Evolutionary conservation across 2,797 vertebrate genomes (phyloP), one percentile per base, ranked within the genome.

Genomic region (Morus bassanus): DNA sequence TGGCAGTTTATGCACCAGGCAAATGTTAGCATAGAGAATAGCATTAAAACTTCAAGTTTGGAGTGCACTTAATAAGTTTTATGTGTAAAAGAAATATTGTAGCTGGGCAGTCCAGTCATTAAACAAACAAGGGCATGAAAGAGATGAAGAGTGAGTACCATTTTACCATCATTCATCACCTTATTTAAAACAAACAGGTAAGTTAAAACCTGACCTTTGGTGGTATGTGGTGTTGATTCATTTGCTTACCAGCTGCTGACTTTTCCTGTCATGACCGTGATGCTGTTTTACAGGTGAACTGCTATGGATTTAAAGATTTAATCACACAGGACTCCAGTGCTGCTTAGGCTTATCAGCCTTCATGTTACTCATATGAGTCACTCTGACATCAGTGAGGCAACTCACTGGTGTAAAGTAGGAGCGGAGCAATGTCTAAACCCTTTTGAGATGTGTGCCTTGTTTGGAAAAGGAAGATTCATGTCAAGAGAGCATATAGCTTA

Each of bases 21-120:
- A 91, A 95, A 86, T 51, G 67, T 82, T 90, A 86, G 60, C 67
- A 50, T 35, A 94, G 67, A 90, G 75, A 93, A 87, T 35, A 70
- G 39, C 46, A 85, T 91, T 81, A 70, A 92, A 69, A 77, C 79
- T 68, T 84, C 67, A 65, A 59, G 37, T 87, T 67, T 88, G 83
- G 50, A 50, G 78, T 61, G 39, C 54, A 65, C n/a, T 85, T 89
- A 63, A 75, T 83, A 91, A 86, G 65, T 30, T 95, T 73, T 79
- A 18, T 73, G 33, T 48, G 31, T 67, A 86, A 93, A 87, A 94
- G 30, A 92, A 88, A 73, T 87, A 45, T 7, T 57, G 12, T 27
- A 73, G 45, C 43, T 73, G 60, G 67, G 17, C 57, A 85, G n/a
- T 74, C 22, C 64, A 85, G 64, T 45, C 63, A 16, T 57, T 77